phyloP scores from a whole-genome alignment of 2,797 vertebrate genomes.

The Microhierax caerulescens region DNA sequence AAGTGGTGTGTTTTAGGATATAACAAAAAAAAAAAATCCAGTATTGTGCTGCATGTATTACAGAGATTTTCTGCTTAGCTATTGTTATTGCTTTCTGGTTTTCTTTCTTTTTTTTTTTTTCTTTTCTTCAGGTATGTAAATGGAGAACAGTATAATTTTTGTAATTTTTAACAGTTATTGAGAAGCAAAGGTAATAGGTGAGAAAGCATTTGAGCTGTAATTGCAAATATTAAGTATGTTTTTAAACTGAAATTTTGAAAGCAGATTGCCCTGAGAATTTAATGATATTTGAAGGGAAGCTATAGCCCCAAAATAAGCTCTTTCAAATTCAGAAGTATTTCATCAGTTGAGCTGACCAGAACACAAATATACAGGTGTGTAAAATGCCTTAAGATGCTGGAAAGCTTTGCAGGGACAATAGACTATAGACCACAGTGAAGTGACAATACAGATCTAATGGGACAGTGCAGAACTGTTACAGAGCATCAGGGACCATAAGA shows the following conservation, averaged over 20 bases:
- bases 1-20: conserved; percentile 31
- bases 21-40: background rate
- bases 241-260: background rate
- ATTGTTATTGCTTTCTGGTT: background rate
- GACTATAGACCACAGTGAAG: background rate
- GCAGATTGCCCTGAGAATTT: background rate
- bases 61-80: conserved; percentile 38
- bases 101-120: background rate
- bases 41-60: background rate
- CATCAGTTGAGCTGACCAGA: background rate
- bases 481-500: background rate
- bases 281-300: background rate
- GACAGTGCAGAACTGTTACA: background rate
- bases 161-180: conserved; percentile 2
- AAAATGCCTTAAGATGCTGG: conserved; percentile 8
- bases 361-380: background rate
- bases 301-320: background rate
- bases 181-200: conserved; percentile 16
- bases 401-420: background rate
- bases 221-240: background rate
- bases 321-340: background rate
- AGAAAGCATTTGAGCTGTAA: conserved; percentile 1
- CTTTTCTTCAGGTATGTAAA: background rate
- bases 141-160: background rate
- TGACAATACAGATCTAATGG: background rate